Evolutionary conservation across 2,888 invertebrate genomes (phyloP).

Genomic region (Volucella zonaria): DNA sequence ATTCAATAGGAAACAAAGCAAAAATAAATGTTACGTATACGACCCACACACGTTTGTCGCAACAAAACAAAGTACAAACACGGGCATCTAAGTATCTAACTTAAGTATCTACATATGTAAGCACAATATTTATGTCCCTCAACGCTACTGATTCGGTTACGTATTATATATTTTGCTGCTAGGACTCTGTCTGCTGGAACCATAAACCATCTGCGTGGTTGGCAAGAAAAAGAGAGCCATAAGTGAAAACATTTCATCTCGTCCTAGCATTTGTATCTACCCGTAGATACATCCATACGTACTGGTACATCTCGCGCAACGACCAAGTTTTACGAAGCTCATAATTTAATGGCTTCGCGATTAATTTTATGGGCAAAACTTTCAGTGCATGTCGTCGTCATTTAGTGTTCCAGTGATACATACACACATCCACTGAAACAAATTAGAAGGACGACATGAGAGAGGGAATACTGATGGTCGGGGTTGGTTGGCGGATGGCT

Average conservation of each 20-base stretch:
- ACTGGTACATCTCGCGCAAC: conserved; percentile 12
- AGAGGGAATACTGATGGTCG: conserved; percentile 8
- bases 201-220: conserved; percentile 35
- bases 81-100: too few species aligned
- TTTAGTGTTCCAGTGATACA: conserved; percentile 47
- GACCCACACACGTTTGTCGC: background rate
- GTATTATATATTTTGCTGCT: background rate
- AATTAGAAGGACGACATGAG: conserved; percentile 5
- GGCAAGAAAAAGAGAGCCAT: conserved; percentile 16
- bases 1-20: too few species aligned
- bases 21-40: conserved; percentile 5
- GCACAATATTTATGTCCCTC: background rate
- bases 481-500: background rate
- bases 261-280: conserved; percentile 54
- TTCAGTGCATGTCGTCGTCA: conserved; percentile 70
- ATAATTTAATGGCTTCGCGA: conserved; percentile 71
- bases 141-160: background rate
- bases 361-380: conserved; percentile 69
- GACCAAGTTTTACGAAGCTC: conserved; percentile 69
- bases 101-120: too few species aligned
- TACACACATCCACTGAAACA: background rate
- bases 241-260: conserved; percentile 47
- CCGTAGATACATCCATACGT: background rate
- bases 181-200: background rate
- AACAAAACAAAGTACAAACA: background rate